Evolutionary conservation across 2,797 vertebrate genomes (phyloP).

Genomic region (Darevskia mixta): DNA sequence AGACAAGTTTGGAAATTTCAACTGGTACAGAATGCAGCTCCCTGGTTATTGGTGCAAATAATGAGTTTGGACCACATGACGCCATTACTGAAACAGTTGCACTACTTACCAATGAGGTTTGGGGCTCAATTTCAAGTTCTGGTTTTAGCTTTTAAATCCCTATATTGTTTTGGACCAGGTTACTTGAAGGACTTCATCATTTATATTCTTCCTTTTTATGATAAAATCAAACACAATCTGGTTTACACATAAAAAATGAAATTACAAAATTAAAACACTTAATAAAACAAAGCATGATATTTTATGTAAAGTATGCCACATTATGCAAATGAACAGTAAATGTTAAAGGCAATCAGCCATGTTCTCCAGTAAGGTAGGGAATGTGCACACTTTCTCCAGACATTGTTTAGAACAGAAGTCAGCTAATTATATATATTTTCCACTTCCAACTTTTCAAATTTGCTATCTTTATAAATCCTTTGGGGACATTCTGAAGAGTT

Average conservation of each 20-base stretch:
- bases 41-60: too few relatives aligned
- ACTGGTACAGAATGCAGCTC: too few relatives aligned
- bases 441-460: not conserved
- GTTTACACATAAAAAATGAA: not conserved
- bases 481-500: slow-evolving; percentile 20
- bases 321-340: not conserved
- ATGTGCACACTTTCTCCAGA: not conserved
- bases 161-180: too few relatives aligned
- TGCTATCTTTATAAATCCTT: slow-evolving; percentile 34
- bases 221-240: not conserved
- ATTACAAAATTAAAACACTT: not conserved
- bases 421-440: not conserved
- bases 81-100: too few relatives aligned
- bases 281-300: not conserved
- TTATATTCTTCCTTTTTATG: not conserved
- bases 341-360: not conserved
- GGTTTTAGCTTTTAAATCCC: too few relatives aligned
- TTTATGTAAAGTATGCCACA: not conserved
- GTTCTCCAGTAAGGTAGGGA: not conserved
- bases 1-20: too few relatives aligned
- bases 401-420: not conserved
- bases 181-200: too few relatives aligned
- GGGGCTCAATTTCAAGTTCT: too few relatives aligned
- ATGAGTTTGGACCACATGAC: too few relatives aligned
- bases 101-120: too few relatives aligned